Evolutionary conservation across 1,140 invertebrate species (phyloP).

Genomic region (Ganaspis sp.): DNA sequence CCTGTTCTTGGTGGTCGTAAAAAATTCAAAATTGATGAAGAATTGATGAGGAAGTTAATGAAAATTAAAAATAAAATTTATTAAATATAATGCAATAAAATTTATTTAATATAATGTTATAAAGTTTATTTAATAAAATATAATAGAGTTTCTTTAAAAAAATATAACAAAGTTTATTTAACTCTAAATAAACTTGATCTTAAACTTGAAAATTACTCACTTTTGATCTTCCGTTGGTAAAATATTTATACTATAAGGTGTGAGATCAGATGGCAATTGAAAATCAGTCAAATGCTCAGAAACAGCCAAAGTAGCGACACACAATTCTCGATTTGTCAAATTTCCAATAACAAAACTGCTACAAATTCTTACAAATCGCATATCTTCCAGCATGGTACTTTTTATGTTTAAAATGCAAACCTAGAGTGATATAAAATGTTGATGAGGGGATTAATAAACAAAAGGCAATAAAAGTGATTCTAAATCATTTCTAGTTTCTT

Average conservation of each 20-base stretch:
- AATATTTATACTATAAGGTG: slow-evolving; percentile 68
- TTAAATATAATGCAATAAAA: too few species aligned
- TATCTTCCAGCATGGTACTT: slow-evolving; percentile 77
- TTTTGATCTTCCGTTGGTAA: slow-evolving; percentile 70
- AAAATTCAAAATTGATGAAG: too few species aligned
- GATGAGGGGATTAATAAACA: too few species aligned
- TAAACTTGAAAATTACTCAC: too few species aligned
- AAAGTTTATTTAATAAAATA: too few species aligned
- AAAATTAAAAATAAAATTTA: too few species aligned
- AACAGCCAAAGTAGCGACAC: slow-evolving; percentile 75
- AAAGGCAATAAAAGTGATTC: slow-evolving; percentile 30
- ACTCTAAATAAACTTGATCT: too few species aligned
- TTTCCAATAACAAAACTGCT: slow-evolving; percentile 79
- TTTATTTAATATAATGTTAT: too few species aligned
- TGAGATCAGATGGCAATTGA: slow-evolving; percentile 68
- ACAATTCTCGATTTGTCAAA: slow-evolving; percentile 74
- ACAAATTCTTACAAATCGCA: slow-evolving; percentile 76
- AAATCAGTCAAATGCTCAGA: slow-evolving; percentile 65
- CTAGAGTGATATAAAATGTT: slow-evolving; percentile 55
- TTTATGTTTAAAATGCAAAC: slow-evolving; percentile 75
- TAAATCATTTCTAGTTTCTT: slow-evolving; percentile 38
- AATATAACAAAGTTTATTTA: too few species aligned
- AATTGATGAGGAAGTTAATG: too few species aligned
- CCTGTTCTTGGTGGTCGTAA: too few species aligned
- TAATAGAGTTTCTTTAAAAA: too few species aligned